These are phyloP conservation scores for Litocranius walleri DNA, from an alignment of 2,113 vertebrate species.

Conservation along the genomic window DNA sequence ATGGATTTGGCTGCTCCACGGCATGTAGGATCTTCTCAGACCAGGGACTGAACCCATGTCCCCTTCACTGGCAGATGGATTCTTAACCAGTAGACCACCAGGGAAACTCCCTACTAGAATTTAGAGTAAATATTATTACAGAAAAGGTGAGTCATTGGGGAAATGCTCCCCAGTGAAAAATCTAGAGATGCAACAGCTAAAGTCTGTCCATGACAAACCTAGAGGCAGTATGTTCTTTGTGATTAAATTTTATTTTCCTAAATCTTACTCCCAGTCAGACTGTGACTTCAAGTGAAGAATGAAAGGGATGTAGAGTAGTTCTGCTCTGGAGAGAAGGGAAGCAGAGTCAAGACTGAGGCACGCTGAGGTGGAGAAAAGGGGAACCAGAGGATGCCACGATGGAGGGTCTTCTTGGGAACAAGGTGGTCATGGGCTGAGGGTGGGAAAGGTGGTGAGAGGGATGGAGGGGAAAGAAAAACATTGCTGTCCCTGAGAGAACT, in stretches of 20 bases:
- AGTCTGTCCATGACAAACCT: background rate
- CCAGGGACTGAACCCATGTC: background rate
- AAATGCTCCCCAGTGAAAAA: background rate
- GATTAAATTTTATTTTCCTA: background rate
- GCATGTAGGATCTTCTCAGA: background rate
- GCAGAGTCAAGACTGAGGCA: background rate
- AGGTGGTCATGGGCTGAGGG: background rate
- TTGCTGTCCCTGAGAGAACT: background rate
- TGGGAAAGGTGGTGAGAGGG: background rate
- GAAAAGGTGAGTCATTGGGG: background rate
- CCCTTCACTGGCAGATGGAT: background rate
- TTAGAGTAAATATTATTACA: background rate
- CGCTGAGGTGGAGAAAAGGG: background rate
- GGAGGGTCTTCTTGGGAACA: background rate
- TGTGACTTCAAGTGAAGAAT: background rate
- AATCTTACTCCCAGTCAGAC: background rate
- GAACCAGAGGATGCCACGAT: fast-evolving
- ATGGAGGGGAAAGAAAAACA: background rate
- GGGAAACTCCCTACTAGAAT: background rate
- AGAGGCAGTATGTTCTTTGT: background rate
- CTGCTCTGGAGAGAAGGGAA: background rate
- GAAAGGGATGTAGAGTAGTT: background rate
- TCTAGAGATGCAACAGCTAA: background rate
- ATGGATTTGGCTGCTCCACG: fast-evolving
- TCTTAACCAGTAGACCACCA: background rate